Base-by-base conservation (phyloP, 2,888 invertebrate genomes). In the Melinopterus prodromus region DNA sequence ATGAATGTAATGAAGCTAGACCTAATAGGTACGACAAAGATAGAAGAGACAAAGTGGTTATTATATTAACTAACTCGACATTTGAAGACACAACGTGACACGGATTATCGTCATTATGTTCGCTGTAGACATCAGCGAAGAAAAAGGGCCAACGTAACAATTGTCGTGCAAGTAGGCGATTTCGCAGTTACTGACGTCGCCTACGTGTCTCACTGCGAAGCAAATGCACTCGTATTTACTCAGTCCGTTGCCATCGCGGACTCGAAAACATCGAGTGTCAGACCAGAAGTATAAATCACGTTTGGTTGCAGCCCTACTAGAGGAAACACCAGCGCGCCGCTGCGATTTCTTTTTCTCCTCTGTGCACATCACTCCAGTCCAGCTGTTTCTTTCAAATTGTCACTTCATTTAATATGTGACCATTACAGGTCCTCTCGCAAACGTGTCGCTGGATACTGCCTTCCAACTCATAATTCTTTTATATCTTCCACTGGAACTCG, bases 391-490 rank as follows among this genome's bases (percentile, higher is more conserved):
- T 53, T 53, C 53, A 53, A 53, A 53, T 53, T 53, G 53, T 53
- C 53, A 53, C 53, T 53, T 53, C 53, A 53, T 53, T 53, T 53
- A 53, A 53, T 53, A 53, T 53, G 53, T 53, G 53, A 53, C 53
- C 53, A 7, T 53, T 53, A 53, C 2, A 9, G 53, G 9, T 6
- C 53, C 12, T 53, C 12, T 53, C 53, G 12, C 5, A 53, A 7
- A 53, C 53, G 53, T 53, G 53, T 53, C 5, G 5, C 38, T 53
- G 53, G 12, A 53, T 53, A 12, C 53, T 53, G 26, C 26, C 3
- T 26, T 1, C 26, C 26, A 26, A 26, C 26, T 26, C 26, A 26
- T 26, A 1, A 26, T 26, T 26, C 26, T 26, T 26, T 26, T 26
- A 26, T 26, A 26, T 26, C 26, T 26, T 26, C 26, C 26, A 26